Evolutionary conservation across 2,888 invertebrate genomes (phyloP), one percentile per base, ranked within the genome.

Genomic region (Clivina fossor): DNA sequence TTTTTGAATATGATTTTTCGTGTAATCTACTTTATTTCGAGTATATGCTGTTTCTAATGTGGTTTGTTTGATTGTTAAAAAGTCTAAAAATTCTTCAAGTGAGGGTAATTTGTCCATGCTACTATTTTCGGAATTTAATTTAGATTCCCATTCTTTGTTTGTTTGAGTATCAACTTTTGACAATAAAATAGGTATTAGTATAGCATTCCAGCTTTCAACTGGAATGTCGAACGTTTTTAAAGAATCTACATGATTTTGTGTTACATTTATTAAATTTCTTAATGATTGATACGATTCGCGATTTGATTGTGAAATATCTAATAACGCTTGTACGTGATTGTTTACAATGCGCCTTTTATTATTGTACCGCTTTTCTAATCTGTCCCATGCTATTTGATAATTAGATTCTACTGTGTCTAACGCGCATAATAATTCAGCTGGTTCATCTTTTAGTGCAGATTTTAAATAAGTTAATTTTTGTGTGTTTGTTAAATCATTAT

Each of bases 401-500:
- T 55, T 55, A 4, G 35, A 15, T 3, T 55, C 47, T 4, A 30
- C 37, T 2, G 38, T 26, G 4, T 55, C 37, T 15, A 47, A 28
- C 2, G 37, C 13, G 5, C 37, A 38, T 18, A 55, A 46, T 47
- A 55, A 37, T 5, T 47, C 37, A 5, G 35, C 38, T 18, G 55
- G 47, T 37, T 55, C 55, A 19, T 28, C 38, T 20, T 38, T 37
- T 16, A 56, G 13, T 22, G 49, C 26, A 18, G 49, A 8, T 20
- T 41, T 40, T 41, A 56, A 49, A 13, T 56, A 56, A 15, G 40
- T 49, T n/a, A 63, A 37, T 38, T 62, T 61, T 53, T 58, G 56
- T 2, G 58, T 58, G n/a, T 53, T 35, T 13, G 57, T 18, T 20
- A 61, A 30, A 7, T 56, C 46, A 1, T 40, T 46, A 48, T 62